Evolutionary conservation across 2,113 vertebrate species (phyloP), one percentile per base, ranked within the genome.

Genomic region (Melanocharis versteri): DNA sequence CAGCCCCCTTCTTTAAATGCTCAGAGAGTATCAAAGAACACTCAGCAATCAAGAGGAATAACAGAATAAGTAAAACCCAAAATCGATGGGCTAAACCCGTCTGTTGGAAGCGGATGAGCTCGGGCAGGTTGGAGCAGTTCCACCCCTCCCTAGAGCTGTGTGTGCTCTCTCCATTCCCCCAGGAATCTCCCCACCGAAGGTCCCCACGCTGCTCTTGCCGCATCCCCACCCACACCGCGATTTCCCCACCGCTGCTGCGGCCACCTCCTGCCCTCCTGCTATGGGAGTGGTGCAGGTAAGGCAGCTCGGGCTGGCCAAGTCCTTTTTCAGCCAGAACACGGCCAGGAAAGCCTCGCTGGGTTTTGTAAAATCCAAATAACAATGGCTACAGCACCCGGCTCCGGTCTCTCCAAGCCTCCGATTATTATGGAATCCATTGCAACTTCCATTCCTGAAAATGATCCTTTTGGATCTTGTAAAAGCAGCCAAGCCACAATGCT

Each of bases 61-160:
- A 77, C 56, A 73, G 75, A 70, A 20, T 3, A 70, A 85, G 20
- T 10, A 12, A 76, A 87, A 17, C 30, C 16, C 76, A 88, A 95
- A 91, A 91, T 73, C 93, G 87, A 82, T 91, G 93, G 56, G 54
- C 57, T 21, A 68, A 94, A 93, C 45, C 70, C 37, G 83, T 90
- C 79, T 80, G 81, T 91, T 79, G 15, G 24, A 58, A 72, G 83
- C 18, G 42, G 79, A 35, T 15, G 90, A 88, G 26, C 83, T 83
- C 78, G 44, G 83, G 51, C 13, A 73, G 33, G 14, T 0, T 44
- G 60, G 47, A 83, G 39, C 91, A 66, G 42, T 57, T 94, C 33
- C 3, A 4, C 42, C 65, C 91, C 90, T 76, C 60, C 44, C 83
- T 40, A 9, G 54, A 87, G 37, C 56, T 84, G n/a, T n/a, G n/a